Percentiles rank a stretch among this genome's conserved stretches.
These are phyloP conservation scores for Otocyon megalotis DNA, from an alignment of 2,113 vertebrate genomes.

Conservation along the genomic window DNA sequence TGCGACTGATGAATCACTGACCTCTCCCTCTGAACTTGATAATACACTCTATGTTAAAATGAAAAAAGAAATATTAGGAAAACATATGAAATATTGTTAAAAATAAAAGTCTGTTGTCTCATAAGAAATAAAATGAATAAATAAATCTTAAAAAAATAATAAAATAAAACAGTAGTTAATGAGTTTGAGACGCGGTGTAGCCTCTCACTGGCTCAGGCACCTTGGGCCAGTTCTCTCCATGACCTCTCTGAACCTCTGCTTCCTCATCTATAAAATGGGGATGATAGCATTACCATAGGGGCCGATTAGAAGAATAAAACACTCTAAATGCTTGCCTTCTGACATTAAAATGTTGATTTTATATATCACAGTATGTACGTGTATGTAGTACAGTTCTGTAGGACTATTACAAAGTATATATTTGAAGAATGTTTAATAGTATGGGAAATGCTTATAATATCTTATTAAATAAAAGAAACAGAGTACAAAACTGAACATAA, in stretches of 20 bases:
- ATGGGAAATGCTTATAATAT: neutral
- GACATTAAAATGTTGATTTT: neutral
- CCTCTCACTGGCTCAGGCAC: neutral
- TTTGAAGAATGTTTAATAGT: neutral
- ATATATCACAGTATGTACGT: neutral
- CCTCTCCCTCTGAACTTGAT: no score
- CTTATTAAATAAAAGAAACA: slow-evolving; percentile 24
- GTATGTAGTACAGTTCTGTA: neutral
- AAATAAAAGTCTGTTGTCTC: neutral
- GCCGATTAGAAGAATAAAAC: neutral
- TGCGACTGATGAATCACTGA: neutral
- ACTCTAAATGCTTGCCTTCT: neutral
- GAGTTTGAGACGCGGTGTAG: neutral
- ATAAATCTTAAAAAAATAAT: neutral
- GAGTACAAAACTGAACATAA: neutral
- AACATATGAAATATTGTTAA: neutral
- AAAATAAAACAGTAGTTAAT: neutral
- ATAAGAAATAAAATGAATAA: neutral
- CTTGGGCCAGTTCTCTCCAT: neutral
- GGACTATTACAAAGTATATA: neutral
- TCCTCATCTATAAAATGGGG: neutral
- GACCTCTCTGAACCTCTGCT: neutral
- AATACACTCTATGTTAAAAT: neutral
- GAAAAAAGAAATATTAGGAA: neutral
- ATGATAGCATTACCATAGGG: neutral